Evolutionary conservation across 1,140 invertebrate species (phyloP).

Genomic region (Drosophila funebris): DNA sequence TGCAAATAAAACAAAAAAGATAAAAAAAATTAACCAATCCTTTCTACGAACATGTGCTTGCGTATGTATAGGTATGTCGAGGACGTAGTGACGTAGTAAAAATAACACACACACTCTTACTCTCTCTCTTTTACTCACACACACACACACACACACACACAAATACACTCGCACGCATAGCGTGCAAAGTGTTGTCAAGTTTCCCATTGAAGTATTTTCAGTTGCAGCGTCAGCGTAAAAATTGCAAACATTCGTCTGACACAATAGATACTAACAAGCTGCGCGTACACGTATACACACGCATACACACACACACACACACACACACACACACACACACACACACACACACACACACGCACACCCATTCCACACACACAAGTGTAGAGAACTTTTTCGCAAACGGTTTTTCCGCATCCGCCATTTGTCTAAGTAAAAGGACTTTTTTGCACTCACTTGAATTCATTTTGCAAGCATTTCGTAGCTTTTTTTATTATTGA

Average conservation of each 20-base stretch:
- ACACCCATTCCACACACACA: conserved; percentile 9
- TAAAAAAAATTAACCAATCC: background rate
- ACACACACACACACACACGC: conserved; percentile 23
- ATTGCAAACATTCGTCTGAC: conserved; percentile 53
- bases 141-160: conserved; percentile 13
- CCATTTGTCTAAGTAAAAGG: conserved; percentile 20
- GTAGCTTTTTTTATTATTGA: conserved; percentile 48
- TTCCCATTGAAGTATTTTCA: conserved; percentile 58
- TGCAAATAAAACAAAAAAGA: conserved; percentile 4
- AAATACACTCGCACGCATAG: background rate
- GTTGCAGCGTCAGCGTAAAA: conserved; percentile 74
- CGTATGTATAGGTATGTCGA: conserved; percentile 48
- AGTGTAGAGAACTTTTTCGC: conserved; percentile 44
- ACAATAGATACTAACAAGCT: conserved; percentile 63
- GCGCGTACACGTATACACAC: conserved; percentile 34
- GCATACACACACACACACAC: conserved; percentile 12
- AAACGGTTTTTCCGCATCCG: conserved; percentile 21
- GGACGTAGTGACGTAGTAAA: conserved; percentile 65
- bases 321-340: conserved; percentile 11
- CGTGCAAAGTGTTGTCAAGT: conserved; percentile 36
- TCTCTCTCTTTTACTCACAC: too few species aligned
- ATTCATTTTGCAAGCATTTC: conserved; percentile 17
- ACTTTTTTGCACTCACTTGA: conserved; percentile 51
- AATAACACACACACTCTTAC: conserved; percentile 37
- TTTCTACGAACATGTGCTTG: background rate